Percentiles rank a stretch among this genome's conserved stretches.
These are phyloP conservation scores for Lithosia quadra DNA, from an alignment of 2,888 invertebrate genomes.

Conservation along the genomic window DNA sequence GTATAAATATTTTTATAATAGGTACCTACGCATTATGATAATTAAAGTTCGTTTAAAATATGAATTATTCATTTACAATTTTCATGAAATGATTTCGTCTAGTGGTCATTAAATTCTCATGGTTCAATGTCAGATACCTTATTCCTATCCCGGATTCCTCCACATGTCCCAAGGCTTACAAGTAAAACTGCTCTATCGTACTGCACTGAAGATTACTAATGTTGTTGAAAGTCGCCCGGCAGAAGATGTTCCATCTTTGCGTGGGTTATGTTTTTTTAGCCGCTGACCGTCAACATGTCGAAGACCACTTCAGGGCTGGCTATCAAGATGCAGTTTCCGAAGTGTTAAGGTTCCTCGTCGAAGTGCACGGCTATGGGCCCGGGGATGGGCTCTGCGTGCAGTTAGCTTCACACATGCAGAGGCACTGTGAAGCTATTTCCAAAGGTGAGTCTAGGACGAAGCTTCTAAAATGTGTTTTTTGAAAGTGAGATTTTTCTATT, in stretches of 20 bases:
- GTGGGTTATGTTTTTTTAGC: conserved; percentile 76
- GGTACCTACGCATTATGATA: background rate
- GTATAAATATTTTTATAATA: background rate
- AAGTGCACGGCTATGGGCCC: conserved; percentile 92
- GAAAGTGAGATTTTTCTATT: too few relatives aligned
- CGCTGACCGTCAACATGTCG: conserved; percentile 68
- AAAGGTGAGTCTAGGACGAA: conserved; percentile 77
- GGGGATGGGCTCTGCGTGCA: conserved; percentile 94
- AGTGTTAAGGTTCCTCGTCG: conserved; percentile 95
- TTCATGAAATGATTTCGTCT: background rate
- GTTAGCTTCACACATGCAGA: conserved; percentile 93
- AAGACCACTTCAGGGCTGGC: conserved; percentile 90
- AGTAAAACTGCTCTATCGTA: conserved; percentile 33
- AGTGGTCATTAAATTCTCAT: background rate
- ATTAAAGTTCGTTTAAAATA: background rate
- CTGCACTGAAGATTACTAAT: conserved; percentile 68
- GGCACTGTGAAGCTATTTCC: conserved; percentile 90
- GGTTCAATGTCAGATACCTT: conserved; percentile 14
- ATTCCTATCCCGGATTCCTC: background rate
- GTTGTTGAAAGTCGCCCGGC: conserved; percentile 68
- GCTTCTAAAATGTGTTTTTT: background rate
- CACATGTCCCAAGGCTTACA: conserved; percentile 47
- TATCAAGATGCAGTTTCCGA: conserved; percentile 97
- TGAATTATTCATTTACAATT: background rate
- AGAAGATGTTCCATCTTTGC: conserved; percentile 71